phyloP scores from a whole-genome alignment of 2,113 vertebrate genomes.

The Sceloporus tristichus region DNA sequence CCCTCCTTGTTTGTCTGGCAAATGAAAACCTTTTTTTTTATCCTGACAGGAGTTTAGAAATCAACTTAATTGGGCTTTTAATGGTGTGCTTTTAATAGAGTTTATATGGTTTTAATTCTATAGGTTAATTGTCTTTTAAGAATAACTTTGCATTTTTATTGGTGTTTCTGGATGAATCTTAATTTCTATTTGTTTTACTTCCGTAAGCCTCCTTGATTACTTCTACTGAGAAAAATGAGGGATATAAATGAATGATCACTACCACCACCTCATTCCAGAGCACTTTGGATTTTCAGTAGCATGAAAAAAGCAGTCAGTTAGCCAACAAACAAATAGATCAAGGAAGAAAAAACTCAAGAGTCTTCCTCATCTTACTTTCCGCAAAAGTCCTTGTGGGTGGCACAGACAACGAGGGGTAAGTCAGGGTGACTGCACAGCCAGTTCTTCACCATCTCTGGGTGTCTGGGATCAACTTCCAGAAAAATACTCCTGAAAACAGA shows the following conservation, averaged over 20 bases:
- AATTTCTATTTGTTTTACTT: no score
- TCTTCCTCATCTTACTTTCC: conserved; percentile 81
- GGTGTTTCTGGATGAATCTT: no score
- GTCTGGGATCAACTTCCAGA: conserved; percentile 93
- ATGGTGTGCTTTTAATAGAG: no score
- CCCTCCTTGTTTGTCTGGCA: no score
- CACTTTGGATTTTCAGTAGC: background rate
- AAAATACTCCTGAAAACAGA: conserved; percentile 84
- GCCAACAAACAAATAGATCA: background rate
- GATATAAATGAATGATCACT: background rate
- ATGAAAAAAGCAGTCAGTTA: background rate
- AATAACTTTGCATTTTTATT: no score
- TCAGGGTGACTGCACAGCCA: conserved; percentile 80
- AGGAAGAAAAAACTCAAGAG: background rate
- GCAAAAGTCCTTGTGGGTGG: conserved; percentile 83
- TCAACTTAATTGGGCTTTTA: no score
- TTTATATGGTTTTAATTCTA: no score
- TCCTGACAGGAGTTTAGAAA: no score
- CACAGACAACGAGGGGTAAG: conserved; percentile 74
- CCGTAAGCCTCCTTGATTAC: background rate
- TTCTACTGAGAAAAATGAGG: background rate
- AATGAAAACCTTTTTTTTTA: no score
- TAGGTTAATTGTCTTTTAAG: no score
- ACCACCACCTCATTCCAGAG: background rate
- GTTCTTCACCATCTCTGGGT: conserved; percentile 83